Percentiles rank a stretch among this genome's conserved stretches.
phyloP scores from a whole-genome alignment of 2,888 invertebrate species.

The Acronicta aceris region DNA sequence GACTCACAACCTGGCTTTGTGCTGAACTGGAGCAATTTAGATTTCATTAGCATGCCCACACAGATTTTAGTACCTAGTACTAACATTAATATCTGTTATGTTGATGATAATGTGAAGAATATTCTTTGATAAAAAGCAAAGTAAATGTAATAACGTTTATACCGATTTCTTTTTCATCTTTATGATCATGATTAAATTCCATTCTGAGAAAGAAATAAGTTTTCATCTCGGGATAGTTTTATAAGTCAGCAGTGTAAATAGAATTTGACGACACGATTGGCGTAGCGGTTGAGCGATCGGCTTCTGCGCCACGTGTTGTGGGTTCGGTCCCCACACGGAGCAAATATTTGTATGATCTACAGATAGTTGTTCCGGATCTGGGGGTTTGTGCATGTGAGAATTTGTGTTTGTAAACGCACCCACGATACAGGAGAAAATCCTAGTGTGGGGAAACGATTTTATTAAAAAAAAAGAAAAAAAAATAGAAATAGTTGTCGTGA shows the following conservation, averaged over 20 bases:
- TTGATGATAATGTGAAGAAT: slow-evolving; percentile 21
- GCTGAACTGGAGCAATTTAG: slow-evolving; percentile 21
- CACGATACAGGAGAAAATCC: too few relatives aligned
- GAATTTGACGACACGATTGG: too few relatives aligned
- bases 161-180: slow-evolving; percentile 25
- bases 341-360: too few relatives aligned
- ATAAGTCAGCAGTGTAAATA: slow-evolving; percentile 11
- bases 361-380: too few relatives aligned
- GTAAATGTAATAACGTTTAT: slow-evolving; percentile 21
- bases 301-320: too few relatives aligned
- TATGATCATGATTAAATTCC: slow-evolving; percentile 27
- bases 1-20: slow-evolving; percentile 27
- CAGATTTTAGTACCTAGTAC: slow-evolving; percentile 22
- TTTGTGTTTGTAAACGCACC: too few relatives aligned
- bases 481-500: slow-evolving; percentile 7
- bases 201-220: slow-evolving; percentile 23
- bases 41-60: slow-evolving; percentile 26
- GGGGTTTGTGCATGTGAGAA: too few relatives aligned
- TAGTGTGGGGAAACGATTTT: too few relatives aligned
- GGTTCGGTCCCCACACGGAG: too few relatives aligned
- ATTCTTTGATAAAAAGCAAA: slow-evolving; percentile 24
- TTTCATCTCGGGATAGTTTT: slow-evolving; percentile 14
- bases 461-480: too few relatives aligned
- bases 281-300: too few relatives aligned
- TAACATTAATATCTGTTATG: slow-evolving; percentile 10